These are phyloP conservation scores for Parus major DNA, from an alignment of 2,113 vertebrate genomes.

Conservation along the genomic window DNA sequence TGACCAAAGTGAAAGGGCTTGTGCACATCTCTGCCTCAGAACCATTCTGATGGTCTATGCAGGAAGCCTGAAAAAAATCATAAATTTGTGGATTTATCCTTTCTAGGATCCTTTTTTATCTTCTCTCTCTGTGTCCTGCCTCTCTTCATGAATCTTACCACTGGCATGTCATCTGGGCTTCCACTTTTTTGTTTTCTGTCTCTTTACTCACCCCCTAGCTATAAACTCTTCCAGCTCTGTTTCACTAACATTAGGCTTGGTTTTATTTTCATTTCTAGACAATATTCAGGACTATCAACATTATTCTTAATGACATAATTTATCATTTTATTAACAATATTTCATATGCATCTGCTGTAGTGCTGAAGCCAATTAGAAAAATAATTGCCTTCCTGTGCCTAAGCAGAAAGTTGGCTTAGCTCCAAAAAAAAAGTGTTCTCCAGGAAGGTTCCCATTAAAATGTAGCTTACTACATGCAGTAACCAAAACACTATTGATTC, in stretches of 20 bases:
- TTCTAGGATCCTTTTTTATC: neutral
- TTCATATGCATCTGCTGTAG: neutral
- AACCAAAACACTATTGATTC: neutral
- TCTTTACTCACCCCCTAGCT: neutral
- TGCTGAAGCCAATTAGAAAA: constrained; percentile 15
- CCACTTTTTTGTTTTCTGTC: neutral
- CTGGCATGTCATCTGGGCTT: neutral
- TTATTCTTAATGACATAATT: neutral
- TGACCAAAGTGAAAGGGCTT: neutral
- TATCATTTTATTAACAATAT: neutral
- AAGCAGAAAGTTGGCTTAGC: neutral
- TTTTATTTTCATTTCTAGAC: neutral
- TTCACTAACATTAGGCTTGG: neutral
- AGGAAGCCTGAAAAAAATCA: neutral
- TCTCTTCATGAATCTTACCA: neutral
- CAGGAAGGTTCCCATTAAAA: neutral
- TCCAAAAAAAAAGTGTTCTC: constrained; percentile 1
- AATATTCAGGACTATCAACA: neutral
- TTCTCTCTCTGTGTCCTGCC: neutral
- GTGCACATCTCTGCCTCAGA: neutral
- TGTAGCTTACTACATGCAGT: neutral
- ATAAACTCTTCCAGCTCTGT: neutral
- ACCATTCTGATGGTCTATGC: neutral
- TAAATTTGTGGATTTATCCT: neutral
- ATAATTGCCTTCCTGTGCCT: neutral